A percentile compares a stretch with the other conserved stretches of the same genome.
These are phyloP conservation scores for Odontophorus gujanensis DNA, from an alignment of 2,113 vertebrate species.

Conservation along the genomic window DNA sequence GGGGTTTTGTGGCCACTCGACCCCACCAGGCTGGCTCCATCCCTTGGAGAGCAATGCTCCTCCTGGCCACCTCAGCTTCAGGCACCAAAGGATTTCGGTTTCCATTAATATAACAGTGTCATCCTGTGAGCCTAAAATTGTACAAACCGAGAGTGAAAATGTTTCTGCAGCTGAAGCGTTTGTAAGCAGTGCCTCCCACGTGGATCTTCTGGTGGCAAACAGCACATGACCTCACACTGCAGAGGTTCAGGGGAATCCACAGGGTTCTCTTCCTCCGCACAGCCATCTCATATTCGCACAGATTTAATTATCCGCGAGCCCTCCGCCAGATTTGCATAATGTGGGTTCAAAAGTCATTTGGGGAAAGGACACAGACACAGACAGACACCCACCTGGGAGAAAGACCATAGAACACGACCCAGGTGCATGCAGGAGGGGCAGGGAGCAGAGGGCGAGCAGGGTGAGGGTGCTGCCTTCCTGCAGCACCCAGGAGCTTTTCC, in stretches of 20 bases:
- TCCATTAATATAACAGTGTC: conserved; percentile 10
- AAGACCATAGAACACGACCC: accelerated
- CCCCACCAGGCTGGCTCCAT: background rate
- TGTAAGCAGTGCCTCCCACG: conserved; percentile 36
- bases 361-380: background rate
- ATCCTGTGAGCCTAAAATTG: conserved; percentile 35
- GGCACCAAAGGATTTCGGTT: background rate
- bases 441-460: accelerated
- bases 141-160: conserved; percentile 4
- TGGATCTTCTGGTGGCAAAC: conserved; percentile 45
- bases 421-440: background rate
- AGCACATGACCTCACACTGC: conserved; percentile 45
- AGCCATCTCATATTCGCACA: background rate
- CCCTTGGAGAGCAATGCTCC: background rate
- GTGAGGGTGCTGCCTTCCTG: background rate
- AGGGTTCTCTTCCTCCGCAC: conserved; percentile 18
- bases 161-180: conserved; percentile 44
- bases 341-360: background rate
- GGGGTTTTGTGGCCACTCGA: background rate
- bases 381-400: background rate
- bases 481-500: background rate
- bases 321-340: background rate
- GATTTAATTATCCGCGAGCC: background rate
- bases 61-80: background rate
- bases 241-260: conserved; percentile 37